Base-by-base conservation (phyloP, 1,140 invertebrate species). In the Sycophila sp. region DNA sequence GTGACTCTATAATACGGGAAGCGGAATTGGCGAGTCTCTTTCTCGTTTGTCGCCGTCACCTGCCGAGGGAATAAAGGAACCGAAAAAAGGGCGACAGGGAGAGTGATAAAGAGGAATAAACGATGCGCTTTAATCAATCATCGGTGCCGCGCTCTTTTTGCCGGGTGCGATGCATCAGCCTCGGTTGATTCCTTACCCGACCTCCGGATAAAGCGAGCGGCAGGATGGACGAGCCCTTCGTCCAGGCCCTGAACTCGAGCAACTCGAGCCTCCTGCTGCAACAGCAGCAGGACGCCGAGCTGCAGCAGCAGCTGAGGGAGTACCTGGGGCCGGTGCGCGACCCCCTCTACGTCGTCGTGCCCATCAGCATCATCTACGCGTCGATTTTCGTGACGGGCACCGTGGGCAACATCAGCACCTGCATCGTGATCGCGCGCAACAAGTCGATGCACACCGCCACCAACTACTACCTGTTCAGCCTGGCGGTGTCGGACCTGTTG, bases 401-500 rank as follows among this genome's bases (percentile, higher is more conserved):
- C 0, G 83, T 98, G 13, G 97, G 97, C 1, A 99, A 99, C 82
- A 86, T 97, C 7, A 93, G 92, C 80, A 98, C 96, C 6, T 98
- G 96, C 81, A 88, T 98, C 47, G 96, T 99, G 10, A 98, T 99
- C 59, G 89, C 92, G 24, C 89, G 92, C 73, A 98, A 98, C 84
- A 94, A 94, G 79, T 93, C 91, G n/a, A 95, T 98, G 93, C 94
- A 96, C 79, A 96, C 94, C 0, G 93, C 94, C 0, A 96, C 94
- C 11, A 98, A 98, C 81, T 97, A 94, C 77, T 98, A 98, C 80
- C 87, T 98, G 47, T 98, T 98, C 84, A 96, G 93, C 79, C 87
- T 99, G 75, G 97, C 98, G 3, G 88, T 99, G 34, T 97, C 96
- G 0, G 98, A 99, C 83, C 88, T 99, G 51, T 87, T 99, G 40